These are phyloP conservation scores for Lagorchestes hirsutus DNA, from an alignment of 2,797 vertebrate genomes.

Conservation along the genomic window DNA sequence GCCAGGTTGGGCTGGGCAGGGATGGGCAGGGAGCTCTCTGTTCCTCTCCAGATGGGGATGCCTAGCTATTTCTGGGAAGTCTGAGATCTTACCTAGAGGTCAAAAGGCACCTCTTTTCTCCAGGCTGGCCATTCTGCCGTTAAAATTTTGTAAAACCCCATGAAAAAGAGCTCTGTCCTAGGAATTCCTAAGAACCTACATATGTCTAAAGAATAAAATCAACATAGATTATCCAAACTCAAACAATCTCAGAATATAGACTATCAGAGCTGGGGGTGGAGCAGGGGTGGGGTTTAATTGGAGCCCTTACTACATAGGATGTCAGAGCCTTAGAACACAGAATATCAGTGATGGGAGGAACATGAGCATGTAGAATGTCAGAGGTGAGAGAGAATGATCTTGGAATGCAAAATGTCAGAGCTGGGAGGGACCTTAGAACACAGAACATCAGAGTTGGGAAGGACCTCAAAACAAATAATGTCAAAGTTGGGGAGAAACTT, in stretches of 20 bases:
- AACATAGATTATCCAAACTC: background rate
- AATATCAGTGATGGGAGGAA: no score
- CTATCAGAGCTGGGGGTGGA: background rate
- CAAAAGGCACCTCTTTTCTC: background rate
- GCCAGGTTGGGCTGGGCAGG: background rate
- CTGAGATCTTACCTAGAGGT: background rate
- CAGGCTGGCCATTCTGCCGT: background rate
- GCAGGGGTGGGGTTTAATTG: no score
- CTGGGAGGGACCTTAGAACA: background rate
- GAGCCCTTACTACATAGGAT: no score
- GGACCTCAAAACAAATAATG: background rate
- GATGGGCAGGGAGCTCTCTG: background rate
- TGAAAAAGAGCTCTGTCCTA: background rate
- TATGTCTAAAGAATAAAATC: background rate
- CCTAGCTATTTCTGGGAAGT: background rate
- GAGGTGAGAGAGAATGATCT: background rate
- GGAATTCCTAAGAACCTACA: background rate
- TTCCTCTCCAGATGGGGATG: background rate
- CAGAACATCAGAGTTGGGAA: background rate
- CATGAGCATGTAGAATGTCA: background rate
- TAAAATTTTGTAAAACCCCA: background rate
- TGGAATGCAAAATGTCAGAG: background rate
- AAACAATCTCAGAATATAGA: background rate
- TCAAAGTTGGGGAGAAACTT: background rate
- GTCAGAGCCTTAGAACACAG: no score